Evolutionary conservation across 2,113 vertebrate species (phyloP).

Genomic region (Oenanthe melanoleuca): DNA sequence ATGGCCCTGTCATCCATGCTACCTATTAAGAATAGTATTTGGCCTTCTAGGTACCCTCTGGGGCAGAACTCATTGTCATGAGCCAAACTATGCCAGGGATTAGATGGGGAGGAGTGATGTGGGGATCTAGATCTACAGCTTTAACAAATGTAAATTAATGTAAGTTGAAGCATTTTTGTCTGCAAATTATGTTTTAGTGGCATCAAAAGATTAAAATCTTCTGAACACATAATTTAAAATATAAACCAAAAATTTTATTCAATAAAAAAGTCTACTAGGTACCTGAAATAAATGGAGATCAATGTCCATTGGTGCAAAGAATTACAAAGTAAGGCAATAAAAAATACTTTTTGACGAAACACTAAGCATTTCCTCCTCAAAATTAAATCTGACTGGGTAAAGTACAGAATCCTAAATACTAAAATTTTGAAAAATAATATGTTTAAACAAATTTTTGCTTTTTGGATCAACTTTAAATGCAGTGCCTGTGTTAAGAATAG

Average conservation of each 20-base stretch:
- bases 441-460: neutral
- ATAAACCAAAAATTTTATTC: neutral
- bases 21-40: neutral
- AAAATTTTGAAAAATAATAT: neutral
- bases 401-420: neutral
- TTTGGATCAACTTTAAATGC: neutral
- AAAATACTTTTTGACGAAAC: neutral
- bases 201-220: neutral
- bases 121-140: neutral
- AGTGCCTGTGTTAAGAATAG: neutral
- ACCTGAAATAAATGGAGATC: neutral
- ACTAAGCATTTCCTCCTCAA: neutral
- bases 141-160: neutral
- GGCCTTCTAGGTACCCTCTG: neutral
- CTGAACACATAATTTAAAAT: neutral
- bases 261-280: neutral
- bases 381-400: neutral
- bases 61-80: neutral
- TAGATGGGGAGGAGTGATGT: neutral
- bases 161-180: neutral
- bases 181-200: neutral
- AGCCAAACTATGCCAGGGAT: neutral
- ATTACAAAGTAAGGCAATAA: neutral
- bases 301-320: neutral
- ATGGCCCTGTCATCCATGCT: fast-evolving